Evolutionary conservation across 2,888 invertebrate genomes (phyloP).

Genomic region (Microplitis deprimator): DNA sequence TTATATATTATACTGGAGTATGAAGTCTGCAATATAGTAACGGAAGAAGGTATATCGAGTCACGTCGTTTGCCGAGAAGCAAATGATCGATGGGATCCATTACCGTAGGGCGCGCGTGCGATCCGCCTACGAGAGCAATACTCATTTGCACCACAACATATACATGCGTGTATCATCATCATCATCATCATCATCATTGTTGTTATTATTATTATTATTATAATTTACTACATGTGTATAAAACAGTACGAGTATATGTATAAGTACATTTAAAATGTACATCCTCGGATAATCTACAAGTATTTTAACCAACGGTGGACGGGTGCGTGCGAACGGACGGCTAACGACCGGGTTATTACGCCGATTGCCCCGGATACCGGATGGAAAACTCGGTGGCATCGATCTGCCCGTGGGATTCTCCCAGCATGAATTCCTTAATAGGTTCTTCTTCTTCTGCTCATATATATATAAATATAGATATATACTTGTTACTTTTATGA

Average conservation of each 20-base stretch:
- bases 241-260: neutral
- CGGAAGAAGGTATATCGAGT: constrained; percentile 1
- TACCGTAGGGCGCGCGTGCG: constrained; percentile 61
- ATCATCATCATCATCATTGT: neutral
- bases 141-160: constrained; percentile 29
- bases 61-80: constrained; percentile 48
- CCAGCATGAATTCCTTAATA: neutral
- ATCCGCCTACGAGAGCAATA: constrained; percentile 63
- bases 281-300: neutral
- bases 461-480: neutral
- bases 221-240: neutral
- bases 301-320: neutral
- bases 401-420: constrained; percentile 29
- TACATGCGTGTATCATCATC: constrained; percentile 7
- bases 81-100: constrained; percentile 65
- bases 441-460: neutral
- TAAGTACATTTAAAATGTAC: neutral
- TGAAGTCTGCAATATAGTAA: neutral
- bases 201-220: neutral
- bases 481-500: neutral
- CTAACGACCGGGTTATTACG: constrained; percentile 32
- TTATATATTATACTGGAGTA: neutral
- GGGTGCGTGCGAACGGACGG: constrained; percentile 29
- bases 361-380: constrained; percentile 35
- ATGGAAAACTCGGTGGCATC: constrained; percentile 33